Evolutionary conservation across 2,113 vertebrate species (phyloP).

Genomic region (Paramormyrops kingsleyae): DNA sequence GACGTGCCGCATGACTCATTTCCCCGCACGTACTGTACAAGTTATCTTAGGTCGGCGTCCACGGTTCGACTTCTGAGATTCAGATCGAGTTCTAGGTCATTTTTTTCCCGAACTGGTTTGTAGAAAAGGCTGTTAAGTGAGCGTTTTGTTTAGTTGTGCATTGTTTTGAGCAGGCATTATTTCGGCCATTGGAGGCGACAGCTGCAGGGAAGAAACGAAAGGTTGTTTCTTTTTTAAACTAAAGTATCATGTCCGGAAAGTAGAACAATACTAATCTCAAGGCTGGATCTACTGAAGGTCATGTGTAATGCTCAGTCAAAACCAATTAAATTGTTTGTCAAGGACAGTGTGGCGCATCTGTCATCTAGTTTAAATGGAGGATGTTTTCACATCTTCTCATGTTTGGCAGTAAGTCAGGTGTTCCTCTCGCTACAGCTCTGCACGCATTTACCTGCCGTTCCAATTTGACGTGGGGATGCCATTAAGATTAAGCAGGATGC

Average conservation of each 20-base stretch:
- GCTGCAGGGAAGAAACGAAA: neutral
- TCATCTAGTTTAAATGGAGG: neutral
- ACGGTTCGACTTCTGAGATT: no score
- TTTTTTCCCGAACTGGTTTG: no score
- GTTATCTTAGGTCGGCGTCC: no score
- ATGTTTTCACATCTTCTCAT: neutral
- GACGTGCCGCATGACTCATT: no score
- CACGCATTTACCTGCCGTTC: neutral
- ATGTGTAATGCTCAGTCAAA: neutral
- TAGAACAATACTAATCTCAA: neutral
- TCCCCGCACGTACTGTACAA: accelerated
- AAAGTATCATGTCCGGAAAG: neutral
- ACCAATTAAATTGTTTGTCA: neutral
- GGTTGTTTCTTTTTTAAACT: neutral
- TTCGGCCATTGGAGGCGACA: no score
- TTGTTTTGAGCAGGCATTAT: no score
- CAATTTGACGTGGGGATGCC: neutral
- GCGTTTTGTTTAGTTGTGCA: no score
- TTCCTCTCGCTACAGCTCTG: no score
- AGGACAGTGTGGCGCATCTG: neutral
- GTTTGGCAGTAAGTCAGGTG: neutral
- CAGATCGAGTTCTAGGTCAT: no score
- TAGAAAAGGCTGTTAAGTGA: no score
- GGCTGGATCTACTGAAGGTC: neutral
- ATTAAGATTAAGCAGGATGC: neutral